Percentiles rank a stretch among this genome's conserved stretches.
These are phyloP conservation scores for Sebastes glaucus DNA, from an alignment of 2,797 vertebrate species.

Conservation along the genomic window DNA sequence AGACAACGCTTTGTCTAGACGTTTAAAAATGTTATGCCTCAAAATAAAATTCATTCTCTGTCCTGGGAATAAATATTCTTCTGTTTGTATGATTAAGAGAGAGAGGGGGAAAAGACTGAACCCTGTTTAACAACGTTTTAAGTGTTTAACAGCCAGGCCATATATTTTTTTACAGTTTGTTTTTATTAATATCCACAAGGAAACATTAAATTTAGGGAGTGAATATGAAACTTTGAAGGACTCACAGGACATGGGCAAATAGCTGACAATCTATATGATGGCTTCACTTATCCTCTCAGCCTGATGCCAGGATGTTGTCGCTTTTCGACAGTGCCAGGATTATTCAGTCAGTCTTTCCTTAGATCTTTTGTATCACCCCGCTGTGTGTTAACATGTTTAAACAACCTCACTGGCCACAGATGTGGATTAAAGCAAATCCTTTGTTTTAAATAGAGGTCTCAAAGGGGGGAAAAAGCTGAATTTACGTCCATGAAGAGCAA, in stretches of 20 bases:
- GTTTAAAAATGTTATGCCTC: constrained; percentile 66
- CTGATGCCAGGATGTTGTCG: background rate
- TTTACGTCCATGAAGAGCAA: background rate
- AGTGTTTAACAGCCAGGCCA: constrained; percentile 36
- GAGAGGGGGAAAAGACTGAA: background rate
- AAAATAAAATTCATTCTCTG: constrained; percentile 48
- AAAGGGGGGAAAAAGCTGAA: background rate
- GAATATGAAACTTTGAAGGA: constrained; percentile 38
- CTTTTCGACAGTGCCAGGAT: background rate
- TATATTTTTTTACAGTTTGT: constrained; percentile 52
- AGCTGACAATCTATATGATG: constrained; percentile 14
- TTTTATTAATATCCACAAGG: constrained; percentile 64
- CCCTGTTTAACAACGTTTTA: constrained; percentile 45
- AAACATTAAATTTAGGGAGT: constrained; percentile 50
- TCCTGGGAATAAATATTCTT: constrained; percentile 52
- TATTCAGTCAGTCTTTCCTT: background rate
- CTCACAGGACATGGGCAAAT: constrained; percentile 33
- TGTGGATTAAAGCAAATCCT: background rate
- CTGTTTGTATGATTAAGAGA: constrained; percentile 24
- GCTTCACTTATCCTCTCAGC: constrained; percentile 20
- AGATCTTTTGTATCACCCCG: background rate
- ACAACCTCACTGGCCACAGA: background rate
- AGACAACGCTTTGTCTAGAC: constrained; percentile 64
- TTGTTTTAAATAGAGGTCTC: background rate
- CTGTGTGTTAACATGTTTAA: background rate